Conservation (phyloP, 2,113 vertebrate genomes). For the Triplophysa tibetana region DNA sequence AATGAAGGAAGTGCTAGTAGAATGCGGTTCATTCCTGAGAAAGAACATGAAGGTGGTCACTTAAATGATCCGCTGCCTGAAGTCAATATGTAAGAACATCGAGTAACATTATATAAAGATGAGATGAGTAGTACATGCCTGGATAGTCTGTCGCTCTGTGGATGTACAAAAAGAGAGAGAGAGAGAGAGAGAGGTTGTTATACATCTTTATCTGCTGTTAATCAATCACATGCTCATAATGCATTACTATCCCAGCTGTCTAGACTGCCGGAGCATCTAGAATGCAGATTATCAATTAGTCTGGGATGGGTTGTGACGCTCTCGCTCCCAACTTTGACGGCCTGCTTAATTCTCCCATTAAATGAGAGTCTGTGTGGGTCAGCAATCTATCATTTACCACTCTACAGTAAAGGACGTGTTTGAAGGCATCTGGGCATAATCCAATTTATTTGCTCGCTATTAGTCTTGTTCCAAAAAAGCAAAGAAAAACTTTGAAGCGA, state of each 20-base stretch:
- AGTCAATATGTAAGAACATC: too few relatives aligned
- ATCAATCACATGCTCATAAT: conserved; percentile 21
- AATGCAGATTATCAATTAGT: conserved; percentile 49
- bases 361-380: conserved; percentile 26
- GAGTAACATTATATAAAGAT: too few relatives aligned
- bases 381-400: conserved; percentile 24
- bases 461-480: conserved; percentile 2
- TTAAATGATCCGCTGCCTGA: not conserved
- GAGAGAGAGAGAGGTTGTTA: conserved; percentile 31
- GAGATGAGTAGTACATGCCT: conserved; percentile 16
- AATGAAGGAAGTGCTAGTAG: conserved; percentile 70
- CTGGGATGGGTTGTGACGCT: conserved; percentile 10
- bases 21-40: conserved; percentile 79
- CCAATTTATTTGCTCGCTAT: conserved; percentile 1
- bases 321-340: conserved; percentile 6
- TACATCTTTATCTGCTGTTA: conserved; percentile 6
- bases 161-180: not conserved
- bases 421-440: conserved; percentile 31
- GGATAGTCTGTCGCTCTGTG: conserved; percentile 42
- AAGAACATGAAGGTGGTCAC: not conserved
- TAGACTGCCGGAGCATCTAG: conserved; percentile 36
- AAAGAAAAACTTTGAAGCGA: not conserved
- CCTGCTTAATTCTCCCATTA: conserved; percentile 21
- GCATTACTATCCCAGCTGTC: conserved; percentile 40
- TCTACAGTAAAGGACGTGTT: conserved; percentile 27